These are phyloP conservation scores for Liposcelis brunnea DNA, from an alignment of 2,888 invertebrate genomes.

Conservation along the genomic window DNA sequence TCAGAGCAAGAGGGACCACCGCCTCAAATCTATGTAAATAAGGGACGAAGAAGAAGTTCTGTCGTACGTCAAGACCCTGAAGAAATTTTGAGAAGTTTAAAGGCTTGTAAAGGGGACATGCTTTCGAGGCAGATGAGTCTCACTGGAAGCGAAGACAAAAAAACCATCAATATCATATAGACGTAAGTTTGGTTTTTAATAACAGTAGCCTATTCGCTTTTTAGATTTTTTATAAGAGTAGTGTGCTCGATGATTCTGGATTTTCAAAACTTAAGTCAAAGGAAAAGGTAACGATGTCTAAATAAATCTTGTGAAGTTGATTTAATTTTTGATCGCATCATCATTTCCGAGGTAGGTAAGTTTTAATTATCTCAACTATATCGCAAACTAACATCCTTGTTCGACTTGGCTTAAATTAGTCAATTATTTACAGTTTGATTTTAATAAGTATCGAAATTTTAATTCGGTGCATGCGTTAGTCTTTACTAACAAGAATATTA, in stretches of 20 bases:
- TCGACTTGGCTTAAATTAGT: too few species aligned
- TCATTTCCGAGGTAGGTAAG: too few species aligned
- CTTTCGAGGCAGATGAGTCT: conserved; percentile 68
- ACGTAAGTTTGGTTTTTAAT: conserved; percentile 53
- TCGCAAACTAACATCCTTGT: too few species aligned
- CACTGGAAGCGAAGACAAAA: conserved; percentile 39
- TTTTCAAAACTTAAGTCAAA: too few species aligned
- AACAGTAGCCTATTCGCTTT: conserved; percentile 11
- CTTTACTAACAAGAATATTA: too few species aligned
- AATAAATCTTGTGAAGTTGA: conserved; percentile 2
- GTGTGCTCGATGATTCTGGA: too few species aligned
- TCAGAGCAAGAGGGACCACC: conserved; percentile 32
- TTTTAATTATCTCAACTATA: too few species aligned
- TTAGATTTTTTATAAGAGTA: conserved; percentile 7
- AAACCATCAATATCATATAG: conserved; percentile 39
- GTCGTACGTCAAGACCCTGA: conserved; percentile 69
- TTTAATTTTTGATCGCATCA: too few species aligned
- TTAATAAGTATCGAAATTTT: too few species aligned
- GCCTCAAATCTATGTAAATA: conserved; percentile 31
- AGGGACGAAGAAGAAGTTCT: conserved; percentile 62
- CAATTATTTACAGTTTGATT: too few species aligned
- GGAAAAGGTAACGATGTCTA: too few species aligned
- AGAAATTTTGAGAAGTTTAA: conserved; percentile 63
- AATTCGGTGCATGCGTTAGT: too few species aligned
- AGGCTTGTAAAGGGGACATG: conserved; percentile 59